Base-by-base conservation (phyloP, 2,797 vertebrate genomes). In the Galagoides demidoff region DNA sequence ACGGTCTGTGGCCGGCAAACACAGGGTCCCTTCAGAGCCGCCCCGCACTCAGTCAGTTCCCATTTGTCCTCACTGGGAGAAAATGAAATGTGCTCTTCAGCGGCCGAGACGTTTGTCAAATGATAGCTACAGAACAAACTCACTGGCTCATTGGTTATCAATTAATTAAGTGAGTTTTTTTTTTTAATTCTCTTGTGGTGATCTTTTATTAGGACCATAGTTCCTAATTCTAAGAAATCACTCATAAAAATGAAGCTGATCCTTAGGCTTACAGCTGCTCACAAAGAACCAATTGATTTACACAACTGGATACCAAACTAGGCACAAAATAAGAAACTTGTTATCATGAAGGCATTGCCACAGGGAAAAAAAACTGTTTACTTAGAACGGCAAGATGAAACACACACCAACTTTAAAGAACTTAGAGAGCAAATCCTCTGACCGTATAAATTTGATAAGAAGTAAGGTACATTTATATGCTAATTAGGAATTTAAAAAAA, bases 221-320 rank as follows among this genome's bases (percentile, higher is more conserved):
- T 8, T 85, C 71, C 43, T 55, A 34, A 89, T 81, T 89, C 68
- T 91, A 55, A 85, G 92, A 97, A 82, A 87, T 45, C 68, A 68
- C 61, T 90, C 78, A 43, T 29, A 89, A 77, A 95, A 68, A 37
- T 0, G 37, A 85, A 87, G 55, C 57, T 43, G 77, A 73, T 25
- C 57, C 73, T 70, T 25, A 64, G 64, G 43, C 34, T 55, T 68
- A 66, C 71, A 31, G 37, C 78, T 11, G n/a, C 39, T 83, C 45
- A 71, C 77, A 92, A 85, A 92, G 85, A 70, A 49, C 43, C 25
- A 39, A 61, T n/a, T 66, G 78, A 85, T 83, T 37, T 63, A 23
- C 59, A 61, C 45, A 0, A 61, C 13, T 25, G 25, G 34, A 31
- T 27, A 27, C 57, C 0, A 23, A 86, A 37, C 7, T 4, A 57